Conservation (phyloP, 2,113 vertebrate species). For the Oreochromis aureus region DNA sequence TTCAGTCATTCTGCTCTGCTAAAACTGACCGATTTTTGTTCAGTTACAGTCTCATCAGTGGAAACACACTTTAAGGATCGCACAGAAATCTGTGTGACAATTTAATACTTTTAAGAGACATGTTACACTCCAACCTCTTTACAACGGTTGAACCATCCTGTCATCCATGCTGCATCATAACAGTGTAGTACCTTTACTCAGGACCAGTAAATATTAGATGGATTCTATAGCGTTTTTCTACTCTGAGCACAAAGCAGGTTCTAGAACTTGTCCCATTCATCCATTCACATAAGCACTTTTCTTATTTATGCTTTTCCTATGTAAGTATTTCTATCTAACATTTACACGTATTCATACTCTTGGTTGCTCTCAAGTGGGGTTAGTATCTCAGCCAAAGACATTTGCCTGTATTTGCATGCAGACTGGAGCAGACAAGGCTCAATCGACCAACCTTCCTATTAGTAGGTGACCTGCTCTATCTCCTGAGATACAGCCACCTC, state of each 20-base stretch:
- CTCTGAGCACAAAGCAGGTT: not conserved
- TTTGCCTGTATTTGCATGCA: not conserved
- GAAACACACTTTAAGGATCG: fast-evolving
- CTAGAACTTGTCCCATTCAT: not conserved
- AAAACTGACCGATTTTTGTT: not conserved
- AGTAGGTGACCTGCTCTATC: not conserved
- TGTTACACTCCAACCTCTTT: not conserved
- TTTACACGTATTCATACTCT: not conserved
- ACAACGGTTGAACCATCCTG: not conserved
- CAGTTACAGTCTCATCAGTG: not conserved
- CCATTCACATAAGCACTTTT: not conserved
- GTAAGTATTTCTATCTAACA: not conserved
- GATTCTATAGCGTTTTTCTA: not conserved
- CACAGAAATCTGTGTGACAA: not conserved
- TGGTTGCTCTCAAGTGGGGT: not conserved
- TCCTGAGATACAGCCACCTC: not conserved
- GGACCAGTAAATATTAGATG: not conserved
- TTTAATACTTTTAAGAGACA: not conserved
- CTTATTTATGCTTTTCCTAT: not conserved
- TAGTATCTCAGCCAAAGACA: not conserved
- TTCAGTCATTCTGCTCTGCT: not conserved
- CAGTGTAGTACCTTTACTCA: not conserved
- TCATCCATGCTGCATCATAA: not conserved
- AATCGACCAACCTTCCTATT: not conserved
- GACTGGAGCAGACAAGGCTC: not conserved